Percentiles rank a stretch among this genome's conserved stretches.
Conservation (phyloP, 2,888 invertebrate species). For the Helleia helle region DNA sequence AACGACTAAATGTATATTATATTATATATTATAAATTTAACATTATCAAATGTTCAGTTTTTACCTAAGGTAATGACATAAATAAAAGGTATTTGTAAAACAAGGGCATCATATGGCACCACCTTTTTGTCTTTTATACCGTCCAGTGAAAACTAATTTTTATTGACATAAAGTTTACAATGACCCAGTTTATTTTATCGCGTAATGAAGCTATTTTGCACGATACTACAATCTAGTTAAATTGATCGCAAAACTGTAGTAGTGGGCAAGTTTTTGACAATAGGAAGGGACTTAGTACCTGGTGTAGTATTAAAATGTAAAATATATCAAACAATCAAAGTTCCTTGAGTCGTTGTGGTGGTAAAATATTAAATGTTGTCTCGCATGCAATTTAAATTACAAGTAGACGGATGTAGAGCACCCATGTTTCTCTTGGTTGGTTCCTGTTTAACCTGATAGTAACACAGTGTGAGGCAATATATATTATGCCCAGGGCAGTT, state of each 20-base stretch:
- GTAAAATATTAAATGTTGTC: conserved; percentile 14
- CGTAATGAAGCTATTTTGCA: conserved; percentile 9
- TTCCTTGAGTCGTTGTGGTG: conserved; percentile 52
- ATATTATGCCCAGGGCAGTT: too few relatives aligned
- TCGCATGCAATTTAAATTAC: conserved; percentile 5
- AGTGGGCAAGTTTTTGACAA: conserved; percentile 17
- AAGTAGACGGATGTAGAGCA: not conserved
- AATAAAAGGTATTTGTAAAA: conserved; percentile 18
- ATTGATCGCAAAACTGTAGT: too few relatives aligned
- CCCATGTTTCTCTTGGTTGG: too few relatives aligned
- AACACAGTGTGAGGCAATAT: too few relatives aligned
- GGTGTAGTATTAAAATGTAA: conserved; percentile 21
- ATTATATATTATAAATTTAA: conserved; percentile 34
- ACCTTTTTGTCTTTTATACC: conserved; percentile 57
- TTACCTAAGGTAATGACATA: conserved; percentile 31
- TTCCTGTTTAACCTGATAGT: too few relatives aligned
- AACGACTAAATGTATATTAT: conserved; percentile 42
- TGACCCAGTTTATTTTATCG: conserved; percentile 1
- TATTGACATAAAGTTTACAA: conserved; percentile 11
- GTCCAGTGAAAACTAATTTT: conserved; percentile 50
- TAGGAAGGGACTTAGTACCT: conserved; percentile 26
- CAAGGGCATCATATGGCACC: conserved; percentile 40
- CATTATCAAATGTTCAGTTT: conserved; percentile 36
- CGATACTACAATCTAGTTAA: not conserved
- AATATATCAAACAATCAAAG: conserved; percentile 31